phyloP scores from a whole-genome alignment of 2,113 vertebrate species.

The Hyaena hyaena region DNA sequence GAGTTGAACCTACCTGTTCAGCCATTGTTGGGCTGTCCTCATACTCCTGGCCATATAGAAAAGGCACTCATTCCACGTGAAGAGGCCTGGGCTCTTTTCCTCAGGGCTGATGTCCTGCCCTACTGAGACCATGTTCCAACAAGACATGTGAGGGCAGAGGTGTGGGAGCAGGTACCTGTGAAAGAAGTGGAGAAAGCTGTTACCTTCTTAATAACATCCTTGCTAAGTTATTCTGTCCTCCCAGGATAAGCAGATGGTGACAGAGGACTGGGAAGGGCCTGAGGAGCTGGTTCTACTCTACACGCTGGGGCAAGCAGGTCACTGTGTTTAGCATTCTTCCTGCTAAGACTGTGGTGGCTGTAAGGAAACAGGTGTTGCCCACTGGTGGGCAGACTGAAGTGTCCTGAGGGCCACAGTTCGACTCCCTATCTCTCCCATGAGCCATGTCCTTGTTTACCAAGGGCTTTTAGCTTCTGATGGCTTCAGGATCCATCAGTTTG shows the following conservation, averaged over 20 bases:
- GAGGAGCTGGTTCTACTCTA: background rate
- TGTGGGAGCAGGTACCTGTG: background rate
- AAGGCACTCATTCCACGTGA: background rate
- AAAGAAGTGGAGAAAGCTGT: background rate
- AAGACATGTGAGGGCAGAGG: background rate
- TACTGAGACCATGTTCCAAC: background rate
- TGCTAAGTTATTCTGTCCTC: background rate
- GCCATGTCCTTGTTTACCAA: background rate
- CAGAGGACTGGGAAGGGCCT: background rate
- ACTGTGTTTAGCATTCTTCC: background rate
- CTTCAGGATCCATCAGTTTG: background rate
- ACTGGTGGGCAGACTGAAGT: background rate
- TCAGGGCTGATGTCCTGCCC: background rate
- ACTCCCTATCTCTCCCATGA: background rate
- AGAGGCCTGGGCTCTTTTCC: background rate
- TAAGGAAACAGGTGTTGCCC: background rate
- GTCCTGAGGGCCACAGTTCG: background rate
- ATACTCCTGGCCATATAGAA: no score
- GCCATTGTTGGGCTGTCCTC: rapidly evolving
- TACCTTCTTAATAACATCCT: background rate
- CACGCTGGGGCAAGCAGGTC: background rate
- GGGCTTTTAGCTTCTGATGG: background rate
- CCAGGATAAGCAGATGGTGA: background rate
- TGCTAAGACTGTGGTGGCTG: background rate
- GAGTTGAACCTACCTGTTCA: background rate